These are phyloP conservation scores for Drosophila novamexicana DNA, from an alignment of 1,140 invertebrate genomes.

Conservation along the genomic window DNA sequence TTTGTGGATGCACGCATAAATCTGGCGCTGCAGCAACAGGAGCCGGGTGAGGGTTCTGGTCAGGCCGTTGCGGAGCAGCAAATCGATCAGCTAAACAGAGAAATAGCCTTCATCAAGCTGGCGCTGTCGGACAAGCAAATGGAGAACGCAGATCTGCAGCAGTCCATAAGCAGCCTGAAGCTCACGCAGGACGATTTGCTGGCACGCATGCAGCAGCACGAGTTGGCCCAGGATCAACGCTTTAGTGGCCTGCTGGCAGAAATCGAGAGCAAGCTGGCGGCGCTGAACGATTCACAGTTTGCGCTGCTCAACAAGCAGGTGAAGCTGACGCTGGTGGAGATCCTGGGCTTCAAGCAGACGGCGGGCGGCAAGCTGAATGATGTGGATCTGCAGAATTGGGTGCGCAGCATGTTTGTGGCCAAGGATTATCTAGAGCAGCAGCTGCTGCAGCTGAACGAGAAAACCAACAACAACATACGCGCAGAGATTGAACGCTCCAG, in stretches of 20 bases:
- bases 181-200: slow-evolving; percentile 68
- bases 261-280: slow-evolving; percentile 70
- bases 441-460: slow-evolving; percentile 61
- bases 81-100: slow-evolving; percentile 82
- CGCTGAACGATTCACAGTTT: slow-evolving; percentile 68
- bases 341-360: slow-evolving; percentile 74
- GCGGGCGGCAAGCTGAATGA: slow-evolving; percentile 58
- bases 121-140: slow-evolving; percentile 76
- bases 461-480: slow-evolving; percentile 69
- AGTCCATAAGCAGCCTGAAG: slow-evolving; percentile 65
- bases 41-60: slow-evolving; percentile 38
- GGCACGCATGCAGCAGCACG: slow-evolving; percentile 63
- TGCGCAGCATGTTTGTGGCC: slow-evolving; percentile 81
- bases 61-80: slow-evolving; percentile 59
- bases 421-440: slow-evolving; percentile 81
- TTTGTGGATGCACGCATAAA: slow-evolving; percentile 66
- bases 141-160: slow-evolving; percentile 79
- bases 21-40: slow-evolving; percentile 23
- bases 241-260: slow-evolving; percentile 68
- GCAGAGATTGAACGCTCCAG: slow-evolving; percentile 79
- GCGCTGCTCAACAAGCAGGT: slow-evolving; percentile 76
- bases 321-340: slow-evolving; percentile 76
- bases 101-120: slow-evolving; percentile 84
- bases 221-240: slow-evolving; percentile 66
- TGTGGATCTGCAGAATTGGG: slow-evolving; percentile 77